Evolutionary conservation across 2,113 vertebrate species (phyloP).

Genomic region (Phaetusa simplex): DNA sequence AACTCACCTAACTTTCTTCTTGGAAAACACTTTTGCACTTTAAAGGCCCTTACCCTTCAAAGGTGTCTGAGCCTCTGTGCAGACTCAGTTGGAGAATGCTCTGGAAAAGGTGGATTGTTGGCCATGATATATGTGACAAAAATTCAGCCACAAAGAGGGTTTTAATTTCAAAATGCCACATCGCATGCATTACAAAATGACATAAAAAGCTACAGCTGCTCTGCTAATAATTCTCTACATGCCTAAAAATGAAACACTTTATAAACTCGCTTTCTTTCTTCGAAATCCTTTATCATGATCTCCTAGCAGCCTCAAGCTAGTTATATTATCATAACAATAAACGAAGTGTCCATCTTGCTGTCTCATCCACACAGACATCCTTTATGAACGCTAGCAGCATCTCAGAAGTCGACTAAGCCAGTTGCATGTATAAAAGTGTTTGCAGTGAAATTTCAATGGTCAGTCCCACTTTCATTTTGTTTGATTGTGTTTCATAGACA

Average conservation of each 20-base stretch:
- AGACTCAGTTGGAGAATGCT: neutral
- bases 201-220: constrained; percentile 42
- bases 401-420: neutral
- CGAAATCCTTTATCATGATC: neutral
- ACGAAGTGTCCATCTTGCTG: neutral
- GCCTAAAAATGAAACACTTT: constrained; percentile 21
- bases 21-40: neutral
- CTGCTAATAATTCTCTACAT: constrained; percentile 15
- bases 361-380: neutral
- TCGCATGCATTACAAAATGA: neutral
- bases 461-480: neutral
- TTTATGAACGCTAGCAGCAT: neutral
- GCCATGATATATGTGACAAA: neutral
- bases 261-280: neutral
- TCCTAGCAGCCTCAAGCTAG: neutral
- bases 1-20: neutral
- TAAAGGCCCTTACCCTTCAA: neutral
- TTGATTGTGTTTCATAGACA: neutral
- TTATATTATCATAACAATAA: neutral
- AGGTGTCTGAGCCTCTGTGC: neutral
- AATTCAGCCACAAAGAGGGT: neutral
- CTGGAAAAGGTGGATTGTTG: neutral
- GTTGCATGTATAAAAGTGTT: neutral
- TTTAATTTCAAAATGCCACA: constrained; percentile 45
- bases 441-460: neutral